Conservation (phyloP, 1,140 invertebrate species). For the Homalodisca vitripennis region DNA sequence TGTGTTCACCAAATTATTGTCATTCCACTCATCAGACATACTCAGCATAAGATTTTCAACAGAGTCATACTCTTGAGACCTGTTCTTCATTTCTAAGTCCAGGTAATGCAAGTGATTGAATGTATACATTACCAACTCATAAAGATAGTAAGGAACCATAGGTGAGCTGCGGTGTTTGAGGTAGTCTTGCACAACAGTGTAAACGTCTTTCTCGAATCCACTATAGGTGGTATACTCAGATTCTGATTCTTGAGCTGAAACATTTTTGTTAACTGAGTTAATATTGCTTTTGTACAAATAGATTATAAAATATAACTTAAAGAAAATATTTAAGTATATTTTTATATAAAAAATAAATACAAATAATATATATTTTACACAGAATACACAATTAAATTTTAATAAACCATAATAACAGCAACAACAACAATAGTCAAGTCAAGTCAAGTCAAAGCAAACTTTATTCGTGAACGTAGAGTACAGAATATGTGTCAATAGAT, state of each 20-base stretch:
- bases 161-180: conserved; percentile 29
- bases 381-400: too few species aligned
- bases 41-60: conserved; percentile 18
- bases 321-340: too few species aligned
- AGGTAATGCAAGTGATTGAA: conserved; percentile 14
- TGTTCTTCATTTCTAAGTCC: conserved; percentile 13
- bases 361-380: too few species aligned
- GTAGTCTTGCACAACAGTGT: conserved; percentile 33
- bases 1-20: background rate
- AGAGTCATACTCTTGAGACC: conserved; percentile 6
- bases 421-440: too few species aligned
- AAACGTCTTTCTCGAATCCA: conserved; percentile 33
- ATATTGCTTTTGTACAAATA: too few species aligned
- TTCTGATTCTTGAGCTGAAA: conserved; percentile 32
- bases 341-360: too few species aligned
- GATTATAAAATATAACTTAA: too few species aligned
- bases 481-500: too few species aligned
- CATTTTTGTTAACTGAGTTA: too few species aligned
- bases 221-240: conserved; percentile 26
- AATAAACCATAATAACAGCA: too few species aligned
- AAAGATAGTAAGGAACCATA: conserved; percentile 26
- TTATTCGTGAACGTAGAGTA: too few species aligned
- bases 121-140: conserved; percentile 32
- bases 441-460: too few species aligned
- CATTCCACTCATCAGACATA: background rate